Evolutionary conservation across 2,797 vertebrate species (phyloP).

Genomic region (Gorsachius magnificus): DNA sequence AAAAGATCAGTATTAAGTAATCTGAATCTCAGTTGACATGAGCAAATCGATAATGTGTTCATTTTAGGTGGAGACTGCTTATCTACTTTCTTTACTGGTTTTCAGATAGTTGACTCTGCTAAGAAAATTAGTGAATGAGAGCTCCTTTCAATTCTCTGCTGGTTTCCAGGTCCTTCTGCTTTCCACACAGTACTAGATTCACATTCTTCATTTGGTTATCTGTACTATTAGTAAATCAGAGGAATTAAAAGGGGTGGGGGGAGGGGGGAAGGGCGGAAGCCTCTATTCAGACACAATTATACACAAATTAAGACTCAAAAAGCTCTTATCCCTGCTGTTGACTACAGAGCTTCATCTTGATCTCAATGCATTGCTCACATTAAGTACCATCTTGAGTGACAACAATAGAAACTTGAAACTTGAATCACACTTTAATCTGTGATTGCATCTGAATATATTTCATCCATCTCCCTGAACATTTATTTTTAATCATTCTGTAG

Average conservation of each 20-base stretch:
- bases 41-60: not conserved
- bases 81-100: not conserved
- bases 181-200: not conserved
- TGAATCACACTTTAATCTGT: constrained; percentile 31
- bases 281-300: not conserved
- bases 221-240: not conserved
- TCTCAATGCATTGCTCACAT: not conserved
- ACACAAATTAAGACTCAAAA: constrained; percentile 20
- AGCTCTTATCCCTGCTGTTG: constrained; percentile 9
- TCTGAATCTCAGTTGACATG: not conserved
- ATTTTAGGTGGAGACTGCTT: not conserved
- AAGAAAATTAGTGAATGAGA: not conserved
- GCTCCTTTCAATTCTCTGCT: not conserved
- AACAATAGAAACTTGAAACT: constrained; percentile 31
- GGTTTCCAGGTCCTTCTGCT: not conserved
- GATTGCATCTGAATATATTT: constrained; percentile 33
- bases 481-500: not conserved
- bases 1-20: not conserved
- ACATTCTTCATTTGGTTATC: not conserved
- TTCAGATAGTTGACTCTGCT: not conserved
- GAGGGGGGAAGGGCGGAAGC: rapidly evolving
- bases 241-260: not conserved
- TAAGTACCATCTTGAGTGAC: constrained; percentile 20
- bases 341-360: constrained; percentile 8
- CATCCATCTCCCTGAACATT: not conserved